These are phyloP conservation scores for Tetrax tetrax DNA, from an alignment of 2,113 vertebrate genomes.

Conservation along the genomic window DNA sequence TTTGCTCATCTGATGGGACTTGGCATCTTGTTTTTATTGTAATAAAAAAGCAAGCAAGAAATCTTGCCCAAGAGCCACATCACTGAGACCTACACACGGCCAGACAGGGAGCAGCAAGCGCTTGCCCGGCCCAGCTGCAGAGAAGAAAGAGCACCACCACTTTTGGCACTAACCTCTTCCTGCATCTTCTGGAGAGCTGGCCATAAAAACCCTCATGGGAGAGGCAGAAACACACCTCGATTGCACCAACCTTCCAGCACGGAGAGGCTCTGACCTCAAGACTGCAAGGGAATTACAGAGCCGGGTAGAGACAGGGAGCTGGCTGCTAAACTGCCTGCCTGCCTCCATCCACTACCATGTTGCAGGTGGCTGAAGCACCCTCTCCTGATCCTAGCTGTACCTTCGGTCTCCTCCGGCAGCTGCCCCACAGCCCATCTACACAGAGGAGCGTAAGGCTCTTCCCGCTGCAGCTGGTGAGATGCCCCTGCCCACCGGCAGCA, in stretches of 20 bases:
- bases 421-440: background rate
- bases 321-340: background rate
- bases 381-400: background rate
- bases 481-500: fast-evolving
- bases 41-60: background rate
- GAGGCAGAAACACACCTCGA: background rate
- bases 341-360: background rate
- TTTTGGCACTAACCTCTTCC: background rate
- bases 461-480: background rate
- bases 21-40: background rate
- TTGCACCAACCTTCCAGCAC: fast-evolving
- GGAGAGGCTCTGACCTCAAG: background rate
- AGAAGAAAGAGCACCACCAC: background rate
- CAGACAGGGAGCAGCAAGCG: background rate
- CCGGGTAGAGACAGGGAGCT: fast-evolving
- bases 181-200: fast-evolving
- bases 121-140: fast-evolving
- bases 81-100: fast-evolving
- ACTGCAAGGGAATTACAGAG: background rate
- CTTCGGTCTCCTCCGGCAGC: background rate
- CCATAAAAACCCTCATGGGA: background rate
- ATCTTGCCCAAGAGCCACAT: background rate
- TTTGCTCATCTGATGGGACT: background rate
- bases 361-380: fast-evolving
- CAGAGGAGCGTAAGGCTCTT: background rate